Base-by-base conservation (phyloP, 2,888 invertebrate genomes). In the Aphelenchoides bicaudatus region DNA sequence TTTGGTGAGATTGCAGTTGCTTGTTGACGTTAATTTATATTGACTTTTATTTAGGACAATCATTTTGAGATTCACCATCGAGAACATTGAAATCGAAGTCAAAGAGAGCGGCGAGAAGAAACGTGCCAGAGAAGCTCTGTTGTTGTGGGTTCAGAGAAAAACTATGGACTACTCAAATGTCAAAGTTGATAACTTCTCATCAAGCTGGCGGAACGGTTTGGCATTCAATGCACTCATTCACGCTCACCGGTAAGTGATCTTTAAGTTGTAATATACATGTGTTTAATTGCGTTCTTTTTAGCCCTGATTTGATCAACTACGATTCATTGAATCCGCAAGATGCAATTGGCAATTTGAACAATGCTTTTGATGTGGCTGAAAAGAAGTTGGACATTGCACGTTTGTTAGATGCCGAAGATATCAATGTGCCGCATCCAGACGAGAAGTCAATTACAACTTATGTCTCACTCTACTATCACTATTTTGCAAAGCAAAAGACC, bases 401-500 rank as follows among this genome's bases (percentile, higher is more conserved):
- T 13, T 86, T 96, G 57, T 85, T 96, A 51, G 94, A 94, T 80
- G 92, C 94, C 61, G 94, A 94, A 85, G 92, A 98, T 81, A 88
- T 98, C 68, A 94, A 96, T 82, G 91, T 88, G 0, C 87, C 85
- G 54, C 85, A 90, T 46, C 94, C 94, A 0, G 96, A 96, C 80
- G 98, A 98, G 83, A 96, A 94, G 82, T 93, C 93, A 30, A 91
- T 98, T 79, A 90, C 98, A 84, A 98, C 96, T 23, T 98, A 98
- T 80, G 93, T 98, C 34, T 94, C 96, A 1, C 91, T 92, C 16
- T 96, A 94, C 83, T 98, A 98, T 82, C 96, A 98, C 83, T 93
- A 94, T 58, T 98, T 98, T 84, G 94, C 96, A 43, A 86, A 93
- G 71, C 93, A 96, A 91, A 96, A 94, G 85, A 92, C 90, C 79